Evolutionary conservation across 2,888 invertebrate genomes (phyloP).

Genomic region (Dinocampus coccinellae): DNA sequence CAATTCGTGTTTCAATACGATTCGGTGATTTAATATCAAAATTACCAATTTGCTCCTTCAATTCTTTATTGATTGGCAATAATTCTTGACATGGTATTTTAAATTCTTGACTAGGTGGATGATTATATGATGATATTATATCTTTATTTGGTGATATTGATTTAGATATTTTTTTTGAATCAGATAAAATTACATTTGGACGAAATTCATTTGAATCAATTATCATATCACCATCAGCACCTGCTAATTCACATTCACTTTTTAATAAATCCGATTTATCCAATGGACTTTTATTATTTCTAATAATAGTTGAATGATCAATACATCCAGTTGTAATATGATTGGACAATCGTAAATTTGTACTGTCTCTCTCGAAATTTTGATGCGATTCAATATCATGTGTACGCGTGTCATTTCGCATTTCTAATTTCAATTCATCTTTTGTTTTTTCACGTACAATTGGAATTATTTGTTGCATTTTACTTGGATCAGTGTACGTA

Average conservation of each 20-base stretch:
- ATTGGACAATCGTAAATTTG: slow-evolving; percentile 41
- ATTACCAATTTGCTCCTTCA: slow-evolving; percentile 43
- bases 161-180: neutral
- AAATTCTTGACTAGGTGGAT: slow-evolving; percentile 49
- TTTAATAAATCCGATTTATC: slow-evolving; percentile 47
- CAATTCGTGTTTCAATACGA: slow-evolving; percentile 48
- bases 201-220: slow-evolving; percentile 38
- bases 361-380: slow-evolving; percentile 45
- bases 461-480: slow-evolving; percentile 50
- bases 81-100: slow-evolving; percentile 49
- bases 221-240: slow-evolving; percentile 46
- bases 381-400: slow-evolving; percentile 56
- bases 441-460: slow-evolving; percentile 49
- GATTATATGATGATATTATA: slow-evolving; percentile 29
- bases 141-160: slow-evolving; percentile 50
- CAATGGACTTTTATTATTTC: slow-evolving; percentile 5
- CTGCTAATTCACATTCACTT: neutral
- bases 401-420: slow-evolving; percentile 52
- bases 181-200: neutral
- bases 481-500: slow-evolving; percentile 58
- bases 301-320: slow-evolving; percentile 43
- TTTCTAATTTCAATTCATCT: slow-evolving; percentile 56
- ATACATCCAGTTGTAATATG: slow-evolving; percentile 36
- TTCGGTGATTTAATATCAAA: slow-evolving; percentile 45
- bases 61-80: slow-evolving; percentile 54